Percentiles rank a stretch among this genome's conserved stretches.
These are phyloP conservation scores for Platycercus adscitus DNA, from an alignment of 2,113 vertebrate genomes.

Conservation along the genomic window DNA sequence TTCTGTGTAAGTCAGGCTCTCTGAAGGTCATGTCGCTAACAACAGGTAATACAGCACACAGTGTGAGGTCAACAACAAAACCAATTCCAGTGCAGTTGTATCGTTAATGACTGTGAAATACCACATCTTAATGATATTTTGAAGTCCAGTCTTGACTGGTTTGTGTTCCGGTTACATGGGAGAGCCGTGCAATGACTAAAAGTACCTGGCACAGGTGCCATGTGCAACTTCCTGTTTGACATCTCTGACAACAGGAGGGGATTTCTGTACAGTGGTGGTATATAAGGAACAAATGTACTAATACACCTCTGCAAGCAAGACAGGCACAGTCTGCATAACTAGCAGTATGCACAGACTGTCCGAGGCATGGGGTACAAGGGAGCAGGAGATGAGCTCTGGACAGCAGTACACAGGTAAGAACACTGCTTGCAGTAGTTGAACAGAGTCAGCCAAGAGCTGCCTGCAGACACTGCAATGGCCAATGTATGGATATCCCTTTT, in stretches of 20 bases:
- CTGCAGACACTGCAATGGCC: rapidly evolving
- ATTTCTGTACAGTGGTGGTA: background rate
- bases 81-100: background rate
- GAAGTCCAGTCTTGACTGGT: background rate
- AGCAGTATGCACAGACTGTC: background rate
- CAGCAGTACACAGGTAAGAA: background rate
- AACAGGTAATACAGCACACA: background rate
- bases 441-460: background rate
- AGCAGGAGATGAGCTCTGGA: background rate
- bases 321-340: background rate
- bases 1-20: background rate
- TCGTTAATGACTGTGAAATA: background rate
- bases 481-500: background rate
- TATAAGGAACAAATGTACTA: background rate
- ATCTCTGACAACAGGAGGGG: background rate
- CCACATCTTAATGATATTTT: background rate
- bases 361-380: rapidly evolving
- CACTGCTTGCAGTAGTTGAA: background rate
- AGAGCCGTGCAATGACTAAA: background rate
- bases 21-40: background rate
- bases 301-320: background rate
- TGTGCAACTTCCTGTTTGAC: background rate
- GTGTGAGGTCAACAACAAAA: background rate
- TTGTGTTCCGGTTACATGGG: background rate
- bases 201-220: background rate